phyloP scores from a whole-genome alignment of 2,797 vertebrate genomes.

The Brachyalestes nurse region DNA sequence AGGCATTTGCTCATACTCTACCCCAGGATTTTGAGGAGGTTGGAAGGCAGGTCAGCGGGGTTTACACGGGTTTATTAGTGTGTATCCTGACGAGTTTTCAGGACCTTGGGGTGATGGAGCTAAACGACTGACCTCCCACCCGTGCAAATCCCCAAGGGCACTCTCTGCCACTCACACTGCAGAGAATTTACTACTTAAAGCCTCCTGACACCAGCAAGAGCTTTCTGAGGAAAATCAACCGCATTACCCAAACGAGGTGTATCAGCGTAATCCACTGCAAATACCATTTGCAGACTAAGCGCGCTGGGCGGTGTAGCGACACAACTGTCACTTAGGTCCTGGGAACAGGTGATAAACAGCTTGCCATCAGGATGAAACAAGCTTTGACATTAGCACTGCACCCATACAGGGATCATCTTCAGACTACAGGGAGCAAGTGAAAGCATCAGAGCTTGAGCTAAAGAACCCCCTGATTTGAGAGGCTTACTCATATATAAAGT shows the following conservation, averaged over 20 bases:
- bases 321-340: background rate
- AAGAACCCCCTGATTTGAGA: background rate
- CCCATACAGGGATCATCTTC: background rate
- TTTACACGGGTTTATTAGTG: slow-evolving; percentile 36
- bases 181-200: slow-evolving; percentile 67
- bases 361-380: slow-evolving; percentile 14
- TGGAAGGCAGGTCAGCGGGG: slow-evolving; percentile 8
- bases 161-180: slow-evolving; percentile 26
- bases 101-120: slow-evolving; percentile 44
- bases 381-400: background rate
- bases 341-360: slow-evolving; percentile 16
- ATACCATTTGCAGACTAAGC: slow-evolving; percentile 52
- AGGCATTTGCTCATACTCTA: background rate
- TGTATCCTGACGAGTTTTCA: slow-evolving; percentile 54
- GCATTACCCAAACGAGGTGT: slow-evolving; percentile 69
- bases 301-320: background rate
- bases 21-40: background rate
- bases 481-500: background rate
- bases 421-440: background rate
- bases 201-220: slow-evolving; percentile 62
- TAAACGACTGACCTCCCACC: slow-evolving; percentile 54
- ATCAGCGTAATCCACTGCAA: slow-evolving; percentile 69
- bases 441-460: background rate
- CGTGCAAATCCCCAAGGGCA: slow-evolving; percentile 43
- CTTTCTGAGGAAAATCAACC: slow-evolving; percentile 67